A percentile compares a stretch with the other conserved stretches of the same genome.
Conservation (phyloP, 2,113 vertebrate genomes). For the Galeopterus variegatus region DNA sequence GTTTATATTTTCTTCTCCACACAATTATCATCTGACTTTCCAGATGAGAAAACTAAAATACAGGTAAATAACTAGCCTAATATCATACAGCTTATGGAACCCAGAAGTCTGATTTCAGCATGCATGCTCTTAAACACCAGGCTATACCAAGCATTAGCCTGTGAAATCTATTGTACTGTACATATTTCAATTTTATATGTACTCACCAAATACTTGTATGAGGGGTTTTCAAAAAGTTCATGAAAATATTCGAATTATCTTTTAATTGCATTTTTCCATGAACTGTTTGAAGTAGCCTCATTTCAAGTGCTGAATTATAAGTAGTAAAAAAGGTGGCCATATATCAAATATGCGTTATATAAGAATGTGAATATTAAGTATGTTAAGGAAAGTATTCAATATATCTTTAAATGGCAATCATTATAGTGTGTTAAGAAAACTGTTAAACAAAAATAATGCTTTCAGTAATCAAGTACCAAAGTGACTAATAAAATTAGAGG, state of each 20-base stretch:
- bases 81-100: background rate
- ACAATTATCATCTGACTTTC: background rate
- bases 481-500: background rate
- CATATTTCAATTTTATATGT: background rate
- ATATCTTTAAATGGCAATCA: background rate
- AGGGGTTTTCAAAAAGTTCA: too few relatives aligned
- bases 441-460: background rate
- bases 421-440: background rate
- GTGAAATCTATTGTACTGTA: background rate
- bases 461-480: background rate
- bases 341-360: background rate
- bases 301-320: background rate
- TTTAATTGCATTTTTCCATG: too few relatives aligned
- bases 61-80: background rate
- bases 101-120: background rate
- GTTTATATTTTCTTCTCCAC: background rate
- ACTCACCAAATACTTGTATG: background rate
- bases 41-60: background rate
- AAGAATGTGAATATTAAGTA: background rate
- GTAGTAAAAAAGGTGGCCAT: background rate
- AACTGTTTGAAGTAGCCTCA: too few relatives aligned
- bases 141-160: background rate
- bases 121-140: background rate
- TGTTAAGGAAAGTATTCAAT: background rate
- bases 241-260: too few relatives aligned